Percentiles rank a stretch among this genome's conserved stretches.
Conservation (phyloP, 2,888 invertebrate species). For the Trissoscelio sp. region DNA sequence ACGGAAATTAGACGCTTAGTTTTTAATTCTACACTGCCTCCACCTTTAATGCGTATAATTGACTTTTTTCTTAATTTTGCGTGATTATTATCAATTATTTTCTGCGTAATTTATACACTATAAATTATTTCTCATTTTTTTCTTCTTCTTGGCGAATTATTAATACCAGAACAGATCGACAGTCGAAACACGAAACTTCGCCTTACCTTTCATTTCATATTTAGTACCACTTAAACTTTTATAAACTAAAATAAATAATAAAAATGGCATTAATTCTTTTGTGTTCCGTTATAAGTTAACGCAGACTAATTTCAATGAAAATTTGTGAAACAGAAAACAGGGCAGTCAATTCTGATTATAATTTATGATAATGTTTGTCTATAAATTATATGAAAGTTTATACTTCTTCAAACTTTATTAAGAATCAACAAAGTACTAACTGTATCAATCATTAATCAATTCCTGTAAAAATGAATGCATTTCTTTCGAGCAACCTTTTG, state of each 20-base stretch:
- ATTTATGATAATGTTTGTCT: constrained; percentile 12
- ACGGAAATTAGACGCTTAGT: constrained; percentile 47
- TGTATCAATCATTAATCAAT: constrained; percentile 34
- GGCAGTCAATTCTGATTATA: background rate
- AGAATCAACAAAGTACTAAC: constrained; percentile 26
- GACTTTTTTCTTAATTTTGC: constrained; percentile 25
- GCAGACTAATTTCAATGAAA: background rate
- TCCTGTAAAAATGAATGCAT: constrained; percentile 4
- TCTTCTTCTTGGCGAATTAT: constrained; percentile 1
- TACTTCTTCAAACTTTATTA: constrained; percentile 9
- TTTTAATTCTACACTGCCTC: constrained; percentile 35
- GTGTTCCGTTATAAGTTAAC: background rate
- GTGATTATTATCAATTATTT: constrained; percentile 23
- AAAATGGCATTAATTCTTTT: background rate
- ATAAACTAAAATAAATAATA: background rate
- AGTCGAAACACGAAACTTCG: background rate
- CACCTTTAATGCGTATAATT: constrained; percentile 32
- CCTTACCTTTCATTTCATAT: background rate
- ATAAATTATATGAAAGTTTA: constrained; percentile 15
- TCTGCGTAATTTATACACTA: constrained; percentile 3
- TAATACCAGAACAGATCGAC: background rate
- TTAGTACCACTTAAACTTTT: constrained; percentile 1
- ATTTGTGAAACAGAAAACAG: background rate
- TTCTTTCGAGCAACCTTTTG: background rate
- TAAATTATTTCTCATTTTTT: constrained; percentile 12